phyloP scores from a whole-genome alignment of 2,797 vertebrate species.

The Glossophaga mutica region DNA sequence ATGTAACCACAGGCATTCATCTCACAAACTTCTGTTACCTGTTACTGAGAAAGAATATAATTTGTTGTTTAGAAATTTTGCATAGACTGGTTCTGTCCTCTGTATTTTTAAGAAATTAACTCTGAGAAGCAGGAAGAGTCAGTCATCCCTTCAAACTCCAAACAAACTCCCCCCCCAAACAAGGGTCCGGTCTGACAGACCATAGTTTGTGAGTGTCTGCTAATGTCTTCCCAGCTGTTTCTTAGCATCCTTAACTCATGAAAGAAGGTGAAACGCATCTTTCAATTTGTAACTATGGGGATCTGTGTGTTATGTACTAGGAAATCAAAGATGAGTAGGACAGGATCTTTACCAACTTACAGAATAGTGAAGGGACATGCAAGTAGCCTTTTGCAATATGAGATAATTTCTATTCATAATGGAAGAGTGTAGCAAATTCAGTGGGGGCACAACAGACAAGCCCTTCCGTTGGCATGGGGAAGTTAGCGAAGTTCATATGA shows the following conservation, averaged over 20 bases:
- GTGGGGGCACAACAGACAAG: neutral
- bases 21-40: neutral
- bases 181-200: neutral
- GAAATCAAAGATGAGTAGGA: slow-evolving; percentile 43
- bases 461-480: neutral
- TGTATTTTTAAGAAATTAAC: slow-evolving; percentile 49
- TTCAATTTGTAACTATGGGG: slow-evolving; percentile 22
- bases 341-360: slow-evolving; percentile 14
- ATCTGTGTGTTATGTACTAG: neutral
- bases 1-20: neutral
- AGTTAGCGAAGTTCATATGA: slow-evolving; percentile 5
- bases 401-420: neutral
- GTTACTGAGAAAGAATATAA: slow-evolving; percentile 41
- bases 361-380: neutral
- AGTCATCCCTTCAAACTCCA: neutral
- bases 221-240: neutral
- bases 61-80: neutral
- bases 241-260: slow-evolving; percentile 6
- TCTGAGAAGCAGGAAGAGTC: neutral
- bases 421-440: neutral
- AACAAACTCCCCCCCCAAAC: neutral
- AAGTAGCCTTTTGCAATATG: neutral
- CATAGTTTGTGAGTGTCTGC: neutral
- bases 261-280: slow-evolving; percentile 21
- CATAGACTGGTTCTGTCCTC: neutral